These are phyloP conservation scores for Platycheirus albimanus DNA, from an alignment of 2,888 invertebrate genomes.

Conservation along the genomic window DNA sequence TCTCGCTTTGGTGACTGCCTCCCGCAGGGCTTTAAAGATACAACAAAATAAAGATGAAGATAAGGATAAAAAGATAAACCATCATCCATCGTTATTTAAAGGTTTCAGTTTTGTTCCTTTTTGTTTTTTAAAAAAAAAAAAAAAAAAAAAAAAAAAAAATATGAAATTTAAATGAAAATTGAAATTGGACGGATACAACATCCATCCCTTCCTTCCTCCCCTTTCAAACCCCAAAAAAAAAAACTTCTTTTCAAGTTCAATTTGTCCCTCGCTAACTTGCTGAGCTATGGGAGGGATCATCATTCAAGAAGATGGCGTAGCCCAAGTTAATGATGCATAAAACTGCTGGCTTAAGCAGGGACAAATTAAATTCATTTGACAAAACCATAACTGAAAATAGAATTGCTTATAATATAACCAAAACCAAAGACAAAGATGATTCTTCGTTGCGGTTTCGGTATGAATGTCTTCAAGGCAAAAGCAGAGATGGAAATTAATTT, in stretches of 20 bases:
- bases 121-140: too few species aligned
- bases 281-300: conserved; percentile 19
- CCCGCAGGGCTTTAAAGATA: conserved; percentile 87
- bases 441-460: neutral
- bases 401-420: conserved; percentile 44
- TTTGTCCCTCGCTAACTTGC: conserved; percentile 59
- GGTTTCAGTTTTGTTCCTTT: neutral
- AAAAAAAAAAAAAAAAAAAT: conserved; percentile 4
- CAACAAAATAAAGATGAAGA: conserved; percentile 26
- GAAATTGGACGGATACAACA: conserved; percentile 10
- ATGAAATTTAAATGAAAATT: conserved; percentile 61
- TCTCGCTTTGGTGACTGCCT: conserved; percentile 89
- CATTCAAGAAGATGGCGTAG: conserved; percentile 18
- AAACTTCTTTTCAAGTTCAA: conserved; percentile 29
- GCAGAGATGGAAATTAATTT: too few species aligned
- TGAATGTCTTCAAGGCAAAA: neutral
- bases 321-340: conserved; percentile 57
- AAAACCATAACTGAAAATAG: conserved; percentile 29
- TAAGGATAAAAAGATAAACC: conserved; percentile 11
- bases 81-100: conserved; percentile 22
- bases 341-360: conserved; percentile 35
- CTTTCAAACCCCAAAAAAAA: neutral
- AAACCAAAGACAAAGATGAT: neutral
- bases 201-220: too few species aligned
- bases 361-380: conserved; percentile 48